Base-by-base conservation (phyloP, 2,113 vertebrate genomes). In the Oenanthe oenanthe region DNA sequence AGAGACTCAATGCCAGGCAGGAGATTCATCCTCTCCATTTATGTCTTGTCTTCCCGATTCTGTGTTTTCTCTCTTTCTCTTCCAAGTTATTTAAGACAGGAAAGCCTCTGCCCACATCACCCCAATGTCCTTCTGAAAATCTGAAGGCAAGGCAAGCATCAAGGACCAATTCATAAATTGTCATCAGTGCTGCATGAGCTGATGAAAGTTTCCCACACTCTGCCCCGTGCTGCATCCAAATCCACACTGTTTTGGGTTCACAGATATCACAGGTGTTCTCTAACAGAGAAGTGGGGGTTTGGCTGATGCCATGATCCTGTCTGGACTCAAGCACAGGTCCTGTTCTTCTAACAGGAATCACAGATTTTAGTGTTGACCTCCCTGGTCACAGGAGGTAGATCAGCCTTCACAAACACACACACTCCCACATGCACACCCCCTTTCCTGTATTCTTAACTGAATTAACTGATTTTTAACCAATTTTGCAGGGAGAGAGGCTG, bases 141-240 rank as follows among this genome's bases (percentile, higher is more conserved):
- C 31, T 45, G n/a, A 80, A 84, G 34, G 13, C 68, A 60, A 65
- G 34, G 22, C 77, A 82, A 84, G 36, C 0, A 2, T 58, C 36
- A 36, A 65, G 28, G 67, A 60, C 36, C 0, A 0, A 25, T 60
- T 60, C 82, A 53, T 26, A 54, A 74, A 82, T 6, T 71, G 57
- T 38, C n/a, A 73, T 29, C 54, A 61, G 60, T 2, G 2, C 73
- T 72, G 43, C 8, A 6, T 3, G 47, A 71, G 48, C 47, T 75
- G 43, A 29, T 2, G 0, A 89, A 84, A 34, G 25, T 43, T 72
- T 60, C 75, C 54, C 53, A 72, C 43, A 7, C 29, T 45, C 48
- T 4, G 1, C 31, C n/a, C 38, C 19, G 28, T 0, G 0, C 34
- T 28, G 38, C 62, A 47, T 34, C 54, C 50, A 84, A 77, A 68